Evolutionary conservation across 2,888 invertebrate genomes (phyloP).

Genomic region (Parapristionchus giblindavisi): DNA sequence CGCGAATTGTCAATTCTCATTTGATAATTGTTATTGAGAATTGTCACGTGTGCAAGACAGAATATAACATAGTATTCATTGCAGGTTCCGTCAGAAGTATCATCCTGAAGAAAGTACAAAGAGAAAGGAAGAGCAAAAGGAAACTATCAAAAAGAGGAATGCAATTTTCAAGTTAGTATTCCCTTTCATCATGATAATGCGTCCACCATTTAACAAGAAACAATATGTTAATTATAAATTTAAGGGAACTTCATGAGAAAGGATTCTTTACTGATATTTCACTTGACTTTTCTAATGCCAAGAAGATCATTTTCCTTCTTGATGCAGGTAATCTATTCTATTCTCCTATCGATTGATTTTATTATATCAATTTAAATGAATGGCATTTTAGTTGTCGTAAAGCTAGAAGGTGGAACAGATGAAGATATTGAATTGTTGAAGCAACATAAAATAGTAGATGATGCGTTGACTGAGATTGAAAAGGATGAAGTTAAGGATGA

Average conservation of each 20-base stretch:
- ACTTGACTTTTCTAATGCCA: slow-evolving; percentile 84
- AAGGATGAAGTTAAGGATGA: slow-evolving; percentile 31
- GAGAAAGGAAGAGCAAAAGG: slow-evolving; percentile 85
- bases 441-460: slow-evolving; percentile 48
- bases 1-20: background rate
- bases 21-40: background rate
- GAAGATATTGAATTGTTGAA: slow-evolving; percentile 79
- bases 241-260: slow-evolving; percentile 80
- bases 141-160: slow-evolving; percentile 79
- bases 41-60: background rate
- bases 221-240: slow-evolving; percentile 69
- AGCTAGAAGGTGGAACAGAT: slow-evolving; percentile 83
- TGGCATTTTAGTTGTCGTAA: slow-evolving; percentile 82
- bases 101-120: slow-evolving; percentile 95
- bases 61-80: slow-evolving; percentile 28
- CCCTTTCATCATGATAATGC: background rate
- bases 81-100: slow-evolving; percentile 97
- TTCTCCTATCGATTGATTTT: background rate
- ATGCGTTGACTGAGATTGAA: slow-evolving; percentile 27
- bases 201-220: background rate
- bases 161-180: slow-evolving; percentile 73
- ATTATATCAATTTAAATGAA: background rate
- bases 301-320: slow-evolving; percentile 83
- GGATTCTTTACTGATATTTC: slow-evolving; percentile 81
- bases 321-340: slow-evolving; percentile 77